Base-by-base conservation (phyloP, 1,140 invertebrate species). In the Ceratosolen solmsi region DNA sequence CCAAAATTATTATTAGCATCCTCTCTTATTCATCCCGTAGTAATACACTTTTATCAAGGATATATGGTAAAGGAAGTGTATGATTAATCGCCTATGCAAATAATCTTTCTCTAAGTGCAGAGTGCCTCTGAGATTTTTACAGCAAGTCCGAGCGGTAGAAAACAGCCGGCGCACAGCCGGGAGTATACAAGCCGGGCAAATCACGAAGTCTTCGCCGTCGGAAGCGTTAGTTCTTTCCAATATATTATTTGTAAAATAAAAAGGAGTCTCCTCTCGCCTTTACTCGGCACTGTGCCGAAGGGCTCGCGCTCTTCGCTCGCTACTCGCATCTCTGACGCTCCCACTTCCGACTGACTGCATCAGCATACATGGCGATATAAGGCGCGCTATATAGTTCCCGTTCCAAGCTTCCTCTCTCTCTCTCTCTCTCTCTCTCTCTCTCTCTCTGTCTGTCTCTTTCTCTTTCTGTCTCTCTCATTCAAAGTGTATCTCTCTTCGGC, bases 191-290 rank as follows among this genome's bases (percentile, higher is more conserved):
- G 70, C n/a, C 3, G 15, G 9, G 46, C 9, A 49, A 17, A 79
- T 79, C 68, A 38, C 77, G 33, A 51, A 58, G 51, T 25, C 33
- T 54, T 27, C 15, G 15, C 36, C 20, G 68, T 72, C 54, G 78
- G 78, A 80, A 79, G 68, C 70, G 79, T 74, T 51, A n/a, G 25
- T 49, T 63, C 56, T 51, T 56, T 63, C 58, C 49, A 41, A 81
- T 76, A 74, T 76, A 81, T 76, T 81, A 81, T 81, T 81, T 76
- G 80, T 71, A 54, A 71, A 81, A 76, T 70, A 76, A 81, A 76
- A 81, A 41, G 71, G 13, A 49, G 17, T 8, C n/a, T 80, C 15
- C 63, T 54, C 49, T n/a, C 36, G 13, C 30, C 33, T 33, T n/a
- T n/a, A 9, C 22, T 25, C 7, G 27, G 22, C 17, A 15, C 63